Conservation (phyloP, 2,113 vertebrate species). For the Semnornis frantzii region DNA sequence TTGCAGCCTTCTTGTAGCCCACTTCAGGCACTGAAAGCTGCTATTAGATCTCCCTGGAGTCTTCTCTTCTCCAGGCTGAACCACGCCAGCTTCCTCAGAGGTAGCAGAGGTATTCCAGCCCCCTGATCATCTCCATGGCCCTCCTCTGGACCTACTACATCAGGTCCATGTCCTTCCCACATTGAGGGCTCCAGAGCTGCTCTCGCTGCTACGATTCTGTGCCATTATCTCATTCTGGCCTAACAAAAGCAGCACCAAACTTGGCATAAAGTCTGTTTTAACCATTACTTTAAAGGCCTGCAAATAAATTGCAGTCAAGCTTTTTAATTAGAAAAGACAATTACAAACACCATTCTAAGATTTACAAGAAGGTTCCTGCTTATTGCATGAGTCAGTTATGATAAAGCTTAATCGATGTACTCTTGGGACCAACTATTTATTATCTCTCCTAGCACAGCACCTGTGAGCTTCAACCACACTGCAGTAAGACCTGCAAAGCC, state of each 20-base stretch:
- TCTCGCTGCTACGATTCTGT: no score
- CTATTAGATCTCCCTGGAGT: no score
- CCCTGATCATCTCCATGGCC: no score
- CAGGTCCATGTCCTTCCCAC: no score
- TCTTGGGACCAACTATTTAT: background rate
- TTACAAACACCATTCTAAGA: background rate
- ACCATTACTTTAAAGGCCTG: background rate
- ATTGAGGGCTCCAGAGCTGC: no score
- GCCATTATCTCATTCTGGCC: background rate
- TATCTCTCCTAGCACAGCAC: background rate
- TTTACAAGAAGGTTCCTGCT: background rate
- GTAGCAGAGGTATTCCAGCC: no score
- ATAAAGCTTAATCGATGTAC: background rate
- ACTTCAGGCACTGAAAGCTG: no score
- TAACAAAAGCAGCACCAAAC: background rate
- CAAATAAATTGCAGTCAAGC: background rate
- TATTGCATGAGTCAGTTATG: background rate
- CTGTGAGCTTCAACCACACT: background rate
- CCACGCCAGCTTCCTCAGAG: no score
- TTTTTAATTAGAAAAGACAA: background rate
- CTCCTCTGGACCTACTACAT: no score
- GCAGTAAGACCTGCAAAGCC: background rate
- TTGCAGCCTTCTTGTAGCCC: no score
- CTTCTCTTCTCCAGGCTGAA: no score
- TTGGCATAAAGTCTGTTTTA: background rate